Evolutionary conservation across 2,888 invertebrate genomes (phyloP).

Genomic region (Gasteruption jaculator): DNA sequence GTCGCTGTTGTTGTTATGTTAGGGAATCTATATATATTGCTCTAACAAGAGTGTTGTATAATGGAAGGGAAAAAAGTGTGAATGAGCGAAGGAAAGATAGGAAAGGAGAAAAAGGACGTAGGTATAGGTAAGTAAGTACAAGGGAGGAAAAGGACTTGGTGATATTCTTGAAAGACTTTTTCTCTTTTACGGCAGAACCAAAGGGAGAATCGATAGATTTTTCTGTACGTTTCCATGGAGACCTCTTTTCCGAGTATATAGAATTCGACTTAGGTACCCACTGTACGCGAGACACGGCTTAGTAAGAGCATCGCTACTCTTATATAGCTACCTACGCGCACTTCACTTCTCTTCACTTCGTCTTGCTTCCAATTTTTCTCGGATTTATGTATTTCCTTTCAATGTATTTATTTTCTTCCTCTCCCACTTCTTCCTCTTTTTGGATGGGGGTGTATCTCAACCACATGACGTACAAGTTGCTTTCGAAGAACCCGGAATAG

Average conservation of each 20-base stretch:
- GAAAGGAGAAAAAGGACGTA: constrained; percentile 24
- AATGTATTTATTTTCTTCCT: too few relatives aligned
- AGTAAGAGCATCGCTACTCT: constrained; percentile 41
- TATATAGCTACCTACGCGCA: too few relatives aligned
- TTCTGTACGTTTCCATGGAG: constrained; percentile 51
- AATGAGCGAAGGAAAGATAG: constrained; percentile 10
- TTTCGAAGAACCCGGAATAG: too few relatives aligned
- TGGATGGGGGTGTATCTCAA: too few relatives aligned
- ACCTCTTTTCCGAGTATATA: constrained; percentile 49
- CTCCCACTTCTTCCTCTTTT: too few relatives aligned
- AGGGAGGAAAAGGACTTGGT: constrained; percentile 29
- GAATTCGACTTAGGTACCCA: constrained; percentile 43
- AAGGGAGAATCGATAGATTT: constrained; percentile 53
- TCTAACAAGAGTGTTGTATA: constrained; percentile 25
- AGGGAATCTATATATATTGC: too few relatives aligned
- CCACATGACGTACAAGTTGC: too few relatives aligned
- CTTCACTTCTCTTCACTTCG: too few relatives aligned
- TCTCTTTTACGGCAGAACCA: constrained; percentile 44
- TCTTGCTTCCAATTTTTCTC: too few relatives aligned
- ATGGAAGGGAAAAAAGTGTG: constrained; percentile 17
- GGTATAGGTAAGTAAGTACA: constrained; percentile 13
- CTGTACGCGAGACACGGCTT: constrained; percentile 45
- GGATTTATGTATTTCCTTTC: too few relatives aligned
- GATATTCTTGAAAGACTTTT: constrained; percentile 46
- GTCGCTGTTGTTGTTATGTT: too few relatives aligned